These are phyloP conservation scores for Ephestia elutella DNA, from an alignment of 1,140 invertebrate genomes.

Conservation along the genomic window DNA sequence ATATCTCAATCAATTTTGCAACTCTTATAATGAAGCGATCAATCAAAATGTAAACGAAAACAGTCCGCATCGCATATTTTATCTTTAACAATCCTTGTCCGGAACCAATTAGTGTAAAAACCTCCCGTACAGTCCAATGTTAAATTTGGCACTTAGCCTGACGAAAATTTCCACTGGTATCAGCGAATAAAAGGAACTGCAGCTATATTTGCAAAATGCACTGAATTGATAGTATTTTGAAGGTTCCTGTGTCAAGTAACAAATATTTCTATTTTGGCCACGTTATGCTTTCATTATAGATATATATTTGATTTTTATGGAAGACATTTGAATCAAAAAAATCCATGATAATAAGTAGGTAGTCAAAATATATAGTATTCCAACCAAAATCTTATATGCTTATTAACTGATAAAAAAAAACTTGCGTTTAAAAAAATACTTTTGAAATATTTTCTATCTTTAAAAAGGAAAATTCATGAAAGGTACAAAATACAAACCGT, in stretches of 20 bases:
- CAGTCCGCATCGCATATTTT: conserved; percentile 70
- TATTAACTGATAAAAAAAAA: too few species aligned
- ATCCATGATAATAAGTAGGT: too few species aligned
- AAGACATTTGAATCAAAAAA: too few species aligned
- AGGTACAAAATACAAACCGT: too few species aligned
- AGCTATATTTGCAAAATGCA: conserved; percentile 34
- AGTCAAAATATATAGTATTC: too few species aligned
- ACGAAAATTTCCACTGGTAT: conserved; percentile 67
- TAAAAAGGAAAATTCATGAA: too few species aligned
- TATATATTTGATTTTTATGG: too few species aligned
- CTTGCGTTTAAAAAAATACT: too few species aligned
- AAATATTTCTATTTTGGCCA: too few species aligned
- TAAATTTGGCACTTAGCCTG: conserved; percentile 72
- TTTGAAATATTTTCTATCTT: too few species aligned
- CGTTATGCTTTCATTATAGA: too few species aligned
- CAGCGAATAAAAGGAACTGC: conserved; percentile 63
- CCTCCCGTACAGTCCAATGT: conserved; percentile 59
- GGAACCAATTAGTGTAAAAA: conserved; percentile 70
- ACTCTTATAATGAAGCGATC: conserved; percentile 54
- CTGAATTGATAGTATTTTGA: conserved; percentile 27
- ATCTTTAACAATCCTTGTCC: conserved; percentile 71
- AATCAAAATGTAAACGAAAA: conserved; percentile 67
- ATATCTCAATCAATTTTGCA: conserved; percentile 7
- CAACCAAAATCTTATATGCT: too few species aligned
- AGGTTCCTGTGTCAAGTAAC: background rate